Conservation (phyloP, 2,113 vertebrate genomes). For the Cavia porcellus region DNA sequence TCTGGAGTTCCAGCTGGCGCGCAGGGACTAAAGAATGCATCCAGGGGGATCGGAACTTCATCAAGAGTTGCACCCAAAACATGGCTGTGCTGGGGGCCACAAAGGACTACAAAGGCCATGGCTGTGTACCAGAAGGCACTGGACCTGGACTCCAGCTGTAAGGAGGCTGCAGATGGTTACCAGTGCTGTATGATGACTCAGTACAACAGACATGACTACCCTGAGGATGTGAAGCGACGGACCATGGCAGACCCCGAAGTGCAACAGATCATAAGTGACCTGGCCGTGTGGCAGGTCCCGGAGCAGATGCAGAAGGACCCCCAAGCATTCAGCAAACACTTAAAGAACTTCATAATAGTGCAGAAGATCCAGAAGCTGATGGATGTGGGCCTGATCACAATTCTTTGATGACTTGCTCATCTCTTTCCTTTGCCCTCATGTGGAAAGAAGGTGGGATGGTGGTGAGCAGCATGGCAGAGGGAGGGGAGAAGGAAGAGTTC, state of each 20-base stretch:
- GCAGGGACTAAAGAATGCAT: slow-evolving; percentile 97
- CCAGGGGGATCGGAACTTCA: slow-evolving; percentile 93
- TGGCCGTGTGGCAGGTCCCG: slow-evolving; percentile 96
- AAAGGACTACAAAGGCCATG: slow-evolving; percentile 96
- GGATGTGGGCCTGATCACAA: slow-evolving; percentile 95
- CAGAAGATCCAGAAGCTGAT: slow-evolving; percentile 98
- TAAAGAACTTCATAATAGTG: slow-evolving; percentile 97
- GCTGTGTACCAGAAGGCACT: slow-evolving; percentile 95
- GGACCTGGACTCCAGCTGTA: slow-evolving; percentile 93
- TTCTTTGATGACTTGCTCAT: slow-evolving; percentile 90
- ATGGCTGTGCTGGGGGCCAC: slow-evolving; percentile 94
- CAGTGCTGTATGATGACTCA: slow-evolving; percentile 94
- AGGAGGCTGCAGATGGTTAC: slow-evolving; percentile 94
- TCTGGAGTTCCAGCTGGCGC: slow-evolving; percentile 94
- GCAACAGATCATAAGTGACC: slow-evolving; percentile 98
- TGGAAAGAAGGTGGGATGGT: slow-evolving; percentile 77
- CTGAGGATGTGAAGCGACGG: slow-evolving; percentile 95
- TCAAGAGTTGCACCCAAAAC: slow-evolving; percentile 96
- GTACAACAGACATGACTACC: slow-evolving; percentile 92
- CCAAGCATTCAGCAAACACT: slow-evolving; percentile 96
- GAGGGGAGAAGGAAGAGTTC: not conserved
- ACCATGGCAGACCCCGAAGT: slow-evolving; percentile 96
- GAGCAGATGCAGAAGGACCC: slow-evolving; percentile 99
- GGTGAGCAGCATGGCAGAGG: slow-evolving; percentile 42
- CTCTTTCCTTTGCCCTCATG: slow-evolving; percentile 48